A percentile compares a stretch with the other conserved stretches of the same genome.
Conservation (phyloP, 2,113 vertebrate genomes). For the Scortum barcoo region DNA sequence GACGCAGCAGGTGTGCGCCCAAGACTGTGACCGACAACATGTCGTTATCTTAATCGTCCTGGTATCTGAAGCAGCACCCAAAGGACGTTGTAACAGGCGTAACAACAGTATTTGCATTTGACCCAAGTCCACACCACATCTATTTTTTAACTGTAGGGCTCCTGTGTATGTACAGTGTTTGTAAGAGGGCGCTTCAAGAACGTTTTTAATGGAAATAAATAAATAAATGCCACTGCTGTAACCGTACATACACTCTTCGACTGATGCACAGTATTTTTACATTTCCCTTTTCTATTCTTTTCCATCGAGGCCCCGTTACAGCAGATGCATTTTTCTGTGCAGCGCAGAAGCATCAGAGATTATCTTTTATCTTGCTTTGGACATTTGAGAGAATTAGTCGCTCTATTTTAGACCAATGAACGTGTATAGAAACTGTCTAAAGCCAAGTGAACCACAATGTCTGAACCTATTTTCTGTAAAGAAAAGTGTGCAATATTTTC, state of each 20-base stretch:
- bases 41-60: conserved; percentile 19
- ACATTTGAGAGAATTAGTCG: conserved; percentile 15
- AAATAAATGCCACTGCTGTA: conserved; percentile 36
- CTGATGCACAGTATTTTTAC: conserved; percentile 50
- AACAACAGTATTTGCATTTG: conserved; percentile 22
- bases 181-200: not conserved
- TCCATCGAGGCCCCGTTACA: not conserved
- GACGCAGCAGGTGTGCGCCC: conserved; percentile 11
- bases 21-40: conserved; percentile 16
- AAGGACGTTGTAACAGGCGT: conserved; percentile 1
- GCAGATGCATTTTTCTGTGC: conserved; percentile 24
- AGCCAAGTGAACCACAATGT: conserved; percentile 60
- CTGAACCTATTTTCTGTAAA: conserved; percentile 58
- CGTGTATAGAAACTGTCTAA: conserved; percentile 40
- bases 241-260: not conserved
- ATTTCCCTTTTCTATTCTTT: conserved; percentile 18
- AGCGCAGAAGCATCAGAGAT: conserved; percentile 29
- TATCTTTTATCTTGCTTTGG: conserved; percentile 26
- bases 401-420: conserved; percentile 64
- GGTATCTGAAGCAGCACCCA: conserved; percentile 11
- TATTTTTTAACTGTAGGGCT: conserved; percentile 5
- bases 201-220: conserved; percentile 1
- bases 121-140: not conserved
- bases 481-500: conserved; percentile 72
- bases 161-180: conserved; percentile 21